A percentile compares a stretch with the other conserved stretches of the same genome.
phyloP scores from a whole-genome alignment of 2,113 vertebrate genomes.

The Gymnogyps californianus region DNA sequence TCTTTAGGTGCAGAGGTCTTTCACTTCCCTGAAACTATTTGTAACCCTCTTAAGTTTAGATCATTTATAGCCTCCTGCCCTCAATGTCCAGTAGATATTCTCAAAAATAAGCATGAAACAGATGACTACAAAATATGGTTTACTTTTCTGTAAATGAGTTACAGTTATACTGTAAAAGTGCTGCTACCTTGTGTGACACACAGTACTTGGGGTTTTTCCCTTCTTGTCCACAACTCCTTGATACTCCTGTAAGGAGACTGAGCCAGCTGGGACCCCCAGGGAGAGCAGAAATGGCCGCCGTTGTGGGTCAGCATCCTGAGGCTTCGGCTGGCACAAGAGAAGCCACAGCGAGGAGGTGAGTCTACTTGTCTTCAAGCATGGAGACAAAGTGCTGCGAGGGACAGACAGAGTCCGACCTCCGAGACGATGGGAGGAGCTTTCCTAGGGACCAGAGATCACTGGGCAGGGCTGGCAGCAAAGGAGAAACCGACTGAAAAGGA shows the following conservation, averaged over 20 bases:
- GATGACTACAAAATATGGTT: background rate
- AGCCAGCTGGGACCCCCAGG: background rate
- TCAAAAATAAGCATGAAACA: background rate
- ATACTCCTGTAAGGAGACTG: background rate
- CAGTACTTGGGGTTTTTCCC: background rate
- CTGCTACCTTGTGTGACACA: background rate
- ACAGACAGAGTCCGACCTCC: background rate
- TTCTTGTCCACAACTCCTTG: background rate
- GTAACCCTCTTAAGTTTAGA: background rate
- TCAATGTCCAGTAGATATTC: background rate
- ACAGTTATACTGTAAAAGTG: background rate
- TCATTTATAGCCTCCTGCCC: background rate
- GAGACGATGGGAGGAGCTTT: background rate
- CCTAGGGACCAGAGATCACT: background rate
- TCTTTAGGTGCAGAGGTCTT: background rate
- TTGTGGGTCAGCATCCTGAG: background rate
- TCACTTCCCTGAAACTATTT: background rate
- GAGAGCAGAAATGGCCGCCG: fast-evolving
- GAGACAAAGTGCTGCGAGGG: background rate
- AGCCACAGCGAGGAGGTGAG: background rate
- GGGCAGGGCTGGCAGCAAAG: background rate
- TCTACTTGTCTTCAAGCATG: background rate
- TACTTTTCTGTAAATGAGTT: background rate
- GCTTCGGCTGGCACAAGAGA: background rate
- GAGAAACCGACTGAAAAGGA: background rate